Base-by-base conservation (phyloP, 2,797 vertebrate genomes). In the Aeoliscus strigatus region DNA sequence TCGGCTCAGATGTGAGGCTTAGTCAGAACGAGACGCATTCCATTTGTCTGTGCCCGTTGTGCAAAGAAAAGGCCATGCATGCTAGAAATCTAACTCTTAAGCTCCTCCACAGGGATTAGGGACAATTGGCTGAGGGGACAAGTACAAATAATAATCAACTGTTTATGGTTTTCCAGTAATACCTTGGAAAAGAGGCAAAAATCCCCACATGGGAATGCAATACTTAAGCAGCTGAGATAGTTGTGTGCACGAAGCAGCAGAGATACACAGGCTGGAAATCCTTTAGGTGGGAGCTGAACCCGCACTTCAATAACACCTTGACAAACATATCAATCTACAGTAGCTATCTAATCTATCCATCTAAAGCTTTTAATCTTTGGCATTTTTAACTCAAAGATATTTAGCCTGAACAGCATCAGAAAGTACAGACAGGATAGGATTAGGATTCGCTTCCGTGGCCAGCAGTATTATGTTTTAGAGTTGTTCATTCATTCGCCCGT, bases 101-200 rank as follows among this genome's bases (percentile, higher is more conserved):
- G 70, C 73, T 81, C 47, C 56, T 70, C 65, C 57, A 42, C 55
- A 43, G 51, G 73, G 78, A 85, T 82, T 80, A 85, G 7, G 56
- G 52, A 75, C 74, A 81, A 76, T 77, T 81, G 68, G 74, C 62
- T 70, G 49, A 60, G 52, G 52, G 45, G 34, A 33, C 51, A 57
- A 73, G 69, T 56, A 61, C 47, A 75, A 75, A 81, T 62, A 71
- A 77, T 70, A 68, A 77, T 78, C 70, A 77, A 38, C 63, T 75
- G 64, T 80, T 82, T 69, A 73, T 18, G 40, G 21, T 77, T 82
- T 75, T 46, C 11, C 37, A 24, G 53, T 73, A 70, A 75, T 79
- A 75, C 69, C 47, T 60, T 45, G 26, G 38, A 60, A 61, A 62
- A 64, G 28, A 55, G 56, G 8, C 0, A 4, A 62, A 78, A 79